Evolutionary conservation across 2,888 invertebrate species (phyloP).

Genomic region (Drosophila tanythrix): DNA sequence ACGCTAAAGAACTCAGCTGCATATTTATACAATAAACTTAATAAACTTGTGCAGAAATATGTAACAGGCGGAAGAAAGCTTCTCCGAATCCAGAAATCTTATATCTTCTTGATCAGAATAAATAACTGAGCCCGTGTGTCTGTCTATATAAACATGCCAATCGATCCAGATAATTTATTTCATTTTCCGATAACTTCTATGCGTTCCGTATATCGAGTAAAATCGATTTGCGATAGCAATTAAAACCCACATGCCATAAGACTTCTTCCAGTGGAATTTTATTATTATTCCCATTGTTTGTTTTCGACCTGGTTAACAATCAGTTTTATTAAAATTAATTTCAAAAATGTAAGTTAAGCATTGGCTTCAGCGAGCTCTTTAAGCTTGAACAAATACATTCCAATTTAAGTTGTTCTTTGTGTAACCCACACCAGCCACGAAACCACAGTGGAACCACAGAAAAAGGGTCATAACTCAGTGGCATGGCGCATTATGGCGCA

Average conservation of each 20-base stretch:
- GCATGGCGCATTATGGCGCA: slow-evolving; percentile 15
- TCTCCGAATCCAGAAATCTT: neutral
- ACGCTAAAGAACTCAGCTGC: neutral
- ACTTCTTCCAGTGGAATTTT: neutral
- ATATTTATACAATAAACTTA: too few species aligned
- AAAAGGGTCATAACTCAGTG: slow-evolving; percentile 43
- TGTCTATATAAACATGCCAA: neutral
- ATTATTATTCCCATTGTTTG: neutral
- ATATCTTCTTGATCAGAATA: neutral
- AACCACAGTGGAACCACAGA: slow-evolving; percentile 12
- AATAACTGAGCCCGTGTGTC: fast-evolving
- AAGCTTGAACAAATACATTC: neutral
- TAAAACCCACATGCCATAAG: neutral
- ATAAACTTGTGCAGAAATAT: neutral
- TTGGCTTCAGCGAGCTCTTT: neutral
- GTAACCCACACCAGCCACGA: neutral
- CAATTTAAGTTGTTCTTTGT: slow-evolving; percentile 8
- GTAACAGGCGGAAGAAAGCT: neutral
- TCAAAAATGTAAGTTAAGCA: neutral
- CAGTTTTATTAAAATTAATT: neutral
- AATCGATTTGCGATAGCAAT: neutral
- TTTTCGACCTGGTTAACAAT: neutral
- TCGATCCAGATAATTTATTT: neutral
- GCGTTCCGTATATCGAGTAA: neutral
- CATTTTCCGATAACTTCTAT: too few species aligned